Conservation (phyloP, 2,888 invertebrate species). For the Allophyes oxyacanthae region DNA sequence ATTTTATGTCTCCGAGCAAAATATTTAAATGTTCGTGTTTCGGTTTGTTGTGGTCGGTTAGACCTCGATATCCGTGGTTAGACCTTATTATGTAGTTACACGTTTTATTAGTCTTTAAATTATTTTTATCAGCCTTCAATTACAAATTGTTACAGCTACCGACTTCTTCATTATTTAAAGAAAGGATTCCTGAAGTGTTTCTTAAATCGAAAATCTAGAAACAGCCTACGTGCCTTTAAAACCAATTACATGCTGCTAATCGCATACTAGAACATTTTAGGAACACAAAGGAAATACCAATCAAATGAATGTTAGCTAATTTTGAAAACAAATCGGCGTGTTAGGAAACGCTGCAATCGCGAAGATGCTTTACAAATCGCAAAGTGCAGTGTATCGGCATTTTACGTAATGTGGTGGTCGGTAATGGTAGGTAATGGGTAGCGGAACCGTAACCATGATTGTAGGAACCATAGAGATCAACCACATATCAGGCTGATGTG, state of each 20-base stretch:
- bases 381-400: slow-evolving; percentile 53
- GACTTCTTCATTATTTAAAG: too few species aligned
- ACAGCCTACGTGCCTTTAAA: too few species aligned
- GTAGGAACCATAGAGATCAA: slow-evolving; percentile 15
- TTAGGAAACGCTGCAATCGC: slow-evolving; percentile 39
- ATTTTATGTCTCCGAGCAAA: too few species aligned
- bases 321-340: slow-evolving; percentile 49
- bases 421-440: slow-evolving; percentile 53
- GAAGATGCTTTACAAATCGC: slow-evolving; percentile 59
- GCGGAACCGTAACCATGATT: slow-evolving; percentile 55
- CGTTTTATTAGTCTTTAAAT: too few species aligned
- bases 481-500: slow-evolving; percentile 34
- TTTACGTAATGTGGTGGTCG: slow-evolving; percentile 55
- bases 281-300: slow-evolving; percentile 48
- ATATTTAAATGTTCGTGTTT: too few species aligned
- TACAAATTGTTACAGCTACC: too few species aligned
- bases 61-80: too few species aligned
- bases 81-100: too few species aligned
- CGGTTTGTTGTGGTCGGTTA: too few species aligned
- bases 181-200: too few species aligned
- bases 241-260: slow-evolving; percentile 2
- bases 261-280: slow-evolving; percentile 16
- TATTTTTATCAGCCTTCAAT: too few species aligned
- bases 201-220: too few species aligned
- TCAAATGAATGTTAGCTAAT: slow-evolving; percentile 28